Conservation (phyloP, 2,888 invertebrate species). For the Erebia palarica region DNA sequence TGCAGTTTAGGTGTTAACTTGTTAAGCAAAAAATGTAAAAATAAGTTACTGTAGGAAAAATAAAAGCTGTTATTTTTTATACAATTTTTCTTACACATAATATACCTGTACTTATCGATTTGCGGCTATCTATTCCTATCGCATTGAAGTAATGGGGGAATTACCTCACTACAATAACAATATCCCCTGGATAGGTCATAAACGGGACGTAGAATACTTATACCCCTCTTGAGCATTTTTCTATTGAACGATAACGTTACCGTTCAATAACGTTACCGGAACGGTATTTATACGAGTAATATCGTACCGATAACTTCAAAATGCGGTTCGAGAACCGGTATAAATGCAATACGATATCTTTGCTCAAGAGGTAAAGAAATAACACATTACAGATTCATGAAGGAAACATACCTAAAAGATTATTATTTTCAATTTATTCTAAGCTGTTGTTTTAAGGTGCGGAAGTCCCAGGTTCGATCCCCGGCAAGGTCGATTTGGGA, state of each 20-base stretch:
- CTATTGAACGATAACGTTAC: conserved; percentile 21
- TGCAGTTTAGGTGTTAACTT: too few relatives aligned
- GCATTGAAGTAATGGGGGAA: conserved; percentile 17
- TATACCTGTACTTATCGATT: background rate
- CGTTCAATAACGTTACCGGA: background rate
- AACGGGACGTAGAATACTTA: conserved; percentile 9
- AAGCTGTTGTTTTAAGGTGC: too few relatives aligned
- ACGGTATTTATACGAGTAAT: conserved; percentile 1
- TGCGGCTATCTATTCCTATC: conserved; percentile 11
- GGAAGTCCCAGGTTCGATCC: too few relatives aligned
- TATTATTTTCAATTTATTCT: too few relatives aligned
- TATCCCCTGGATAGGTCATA: conserved; percentile 16
- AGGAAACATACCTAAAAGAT: too few relatives aligned
- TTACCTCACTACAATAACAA: conserved; percentile 16
- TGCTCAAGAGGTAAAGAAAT: background rate
- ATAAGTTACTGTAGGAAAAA: too few relatives aligned
- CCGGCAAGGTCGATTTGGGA: too few relatives aligned
- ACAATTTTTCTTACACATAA: too few relatives aligned
- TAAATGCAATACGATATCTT: conserved; percentile 12
- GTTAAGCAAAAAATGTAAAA: too few relatives aligned
- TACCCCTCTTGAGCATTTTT: conserved; percentile 18
- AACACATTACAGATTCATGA: background rate
- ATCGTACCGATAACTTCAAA: conserved; percentile 15
- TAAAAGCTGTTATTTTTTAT: too few relatives aligned
- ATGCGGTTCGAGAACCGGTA: conserved; percentile 8